Conservation (phyloP, 2,797 vertebrate genomes). For the Chelonia mydas region DNA sequence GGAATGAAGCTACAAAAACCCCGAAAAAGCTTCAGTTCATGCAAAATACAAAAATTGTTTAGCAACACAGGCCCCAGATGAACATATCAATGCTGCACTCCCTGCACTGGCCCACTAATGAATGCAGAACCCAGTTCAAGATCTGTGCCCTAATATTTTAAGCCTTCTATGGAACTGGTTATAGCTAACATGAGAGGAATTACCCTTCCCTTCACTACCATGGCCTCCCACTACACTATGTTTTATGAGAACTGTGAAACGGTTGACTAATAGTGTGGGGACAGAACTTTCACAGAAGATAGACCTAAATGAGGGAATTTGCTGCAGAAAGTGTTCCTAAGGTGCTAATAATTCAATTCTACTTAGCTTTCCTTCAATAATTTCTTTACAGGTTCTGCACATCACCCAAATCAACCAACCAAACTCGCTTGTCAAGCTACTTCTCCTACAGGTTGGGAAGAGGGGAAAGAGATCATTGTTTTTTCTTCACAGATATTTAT, state of each 20-base stretch:
- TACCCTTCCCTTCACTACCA: rapidly evolving
- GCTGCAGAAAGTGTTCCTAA: not conserved
- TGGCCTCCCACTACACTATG: not conserved
- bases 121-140: not conserved
- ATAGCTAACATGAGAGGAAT: not conserved
- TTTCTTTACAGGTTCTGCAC: not conserved
- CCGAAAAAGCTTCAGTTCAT: not conserved
- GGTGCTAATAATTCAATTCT: not conserved
- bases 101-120: not conserved
- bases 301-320: not conserved
- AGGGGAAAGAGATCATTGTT: not conserved
- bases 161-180: not conserved
- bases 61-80: not conserved
- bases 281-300: not conserved
- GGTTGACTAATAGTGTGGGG: not conserved
- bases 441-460: not conserved
- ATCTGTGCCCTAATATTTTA: not conserved
- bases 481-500: not conserved
- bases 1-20: not conserved
- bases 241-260: not conserved
- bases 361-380: not conserved
- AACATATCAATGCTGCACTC: not conserved
- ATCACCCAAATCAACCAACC: not conserved
- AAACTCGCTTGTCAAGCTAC: not conserved
- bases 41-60: not conserved